Evolutionary conservation across 2,797 vertebrate species (phyloP), one percentile per base, ranked within the genome.

Genomic region (Steatocranus sp.): DNA sequence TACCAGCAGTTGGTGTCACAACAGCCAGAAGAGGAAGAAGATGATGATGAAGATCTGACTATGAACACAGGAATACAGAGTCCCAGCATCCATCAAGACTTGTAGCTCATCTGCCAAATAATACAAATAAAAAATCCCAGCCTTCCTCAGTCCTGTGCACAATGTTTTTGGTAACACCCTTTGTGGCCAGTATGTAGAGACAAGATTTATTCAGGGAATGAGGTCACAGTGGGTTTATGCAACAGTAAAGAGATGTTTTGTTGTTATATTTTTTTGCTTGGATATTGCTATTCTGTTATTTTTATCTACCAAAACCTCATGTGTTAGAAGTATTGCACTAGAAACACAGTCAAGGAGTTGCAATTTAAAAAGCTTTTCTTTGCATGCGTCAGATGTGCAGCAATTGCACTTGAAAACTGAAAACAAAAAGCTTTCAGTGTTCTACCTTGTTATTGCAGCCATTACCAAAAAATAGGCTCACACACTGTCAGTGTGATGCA

Each of bases 1-100:
- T 99, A 97, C 93, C 98, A 99, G 93, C 97, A 97, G 91, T 86
- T 96, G 82, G 95, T 97, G 78, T 96, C 94, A 79, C 96, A 95
- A 86, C 94, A 93, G 83, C 86, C 91, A 32, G 92, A 93, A 10
- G 91, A 93, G 0, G 92, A 94, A 30, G 94, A 95, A 4, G 85
- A 92, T 4, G 90, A 73, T 2, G 43, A 93, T 6, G 91, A 95
- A 50, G 93, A 87, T 79, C 66, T 90, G 23, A 87, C 83, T 76
- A 30, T 83, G 51, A 93, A 89, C 78, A 75, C 81, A 15, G 92
- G 95, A 20, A 77, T 63, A 49, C 92, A 95, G 76, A 91, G 38
- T 83, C 81, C 88, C 73, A 87, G 94, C 80, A 73, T 87, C 38
- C 96, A 96, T 92, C 93, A 96, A 86, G 96, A 97, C 46, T 91